Evolutionary conservation across 2,888 invertebrate genomes (phyloP), one percentile per base, ranked within the genome.

Genomic region (Meiosimyza decipiens): DNA sequence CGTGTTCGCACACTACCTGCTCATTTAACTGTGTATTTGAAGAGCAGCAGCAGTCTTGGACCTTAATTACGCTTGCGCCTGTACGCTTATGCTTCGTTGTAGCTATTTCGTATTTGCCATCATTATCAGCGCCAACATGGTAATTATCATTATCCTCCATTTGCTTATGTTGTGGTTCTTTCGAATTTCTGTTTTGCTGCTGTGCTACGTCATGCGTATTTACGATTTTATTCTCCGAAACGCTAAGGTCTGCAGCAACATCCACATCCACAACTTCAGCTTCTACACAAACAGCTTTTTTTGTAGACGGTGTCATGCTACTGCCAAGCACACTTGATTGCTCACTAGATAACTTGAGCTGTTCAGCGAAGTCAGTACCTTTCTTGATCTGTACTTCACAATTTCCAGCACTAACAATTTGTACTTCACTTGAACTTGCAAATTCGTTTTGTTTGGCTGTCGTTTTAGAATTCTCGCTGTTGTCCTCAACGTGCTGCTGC

Each of bases 141-240:
- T 74, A 69, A 64, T 64, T 73, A 60, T 73, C 73, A 66, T 77
- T 73, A 71, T 76, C 75, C 50, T 72, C 73, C 50, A 74, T 74
- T 73, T 74, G 74, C 54, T 74, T 72, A 33, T 59, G 62, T 64
- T 70, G 68, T 65, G 76, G 75, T 77, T 76, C 70, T 74, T 74
- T 15, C 28, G 12, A 11, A 18, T 51, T 71, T 40, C 67, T 64
- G 55, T 55, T 68, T 7, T 57, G 15, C 11, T 51, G 62, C 76
- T 74, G 52, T 47, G 70, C 76, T 75, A 75, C 78, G 75, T 79
- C 80, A 81, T 79, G 79, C 78, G 79, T 77, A 80, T 79, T 76
- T 71, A 72, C 71, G 73, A 66, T 73, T 79, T 63, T 77, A 77
- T 82, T 81, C 82, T 79, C 74, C 69, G 79, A 80, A 79, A 72